Evolutionary conservation across 2,797 vertebrate species (phyloP), one percentile per base, ranked within the genome.

Genomic region (Ficedula albicollis): DNA sequence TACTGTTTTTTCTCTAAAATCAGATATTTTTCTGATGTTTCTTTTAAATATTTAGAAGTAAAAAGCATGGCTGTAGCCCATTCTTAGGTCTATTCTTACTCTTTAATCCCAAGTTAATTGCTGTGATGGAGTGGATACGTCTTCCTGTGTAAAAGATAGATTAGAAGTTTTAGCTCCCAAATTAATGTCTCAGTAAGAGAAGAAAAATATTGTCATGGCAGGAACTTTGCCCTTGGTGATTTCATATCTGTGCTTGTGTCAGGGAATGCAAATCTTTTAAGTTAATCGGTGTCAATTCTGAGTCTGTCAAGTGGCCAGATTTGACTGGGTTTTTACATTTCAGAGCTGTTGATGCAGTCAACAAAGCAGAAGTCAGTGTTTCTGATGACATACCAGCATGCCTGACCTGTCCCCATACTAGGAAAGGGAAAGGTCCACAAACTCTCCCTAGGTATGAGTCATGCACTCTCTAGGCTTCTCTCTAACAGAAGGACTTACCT

Each of bases 271-370:
- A 49, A 39, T 87, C 25, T 87, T 90, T 48, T 66, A 76, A 84
- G 49, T 90, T 7, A 2, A 38, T 85, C 59, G 18, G 15, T 91
- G 51, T 81, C 29, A 41, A 13, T 96, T 87, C 30, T 44, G 58
- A 89, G 60, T 83, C 64, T 72, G 11, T 44, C 2, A 27, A 68
- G 43, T 14, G 19, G n/a, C 21, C 72, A 66, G 62, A 67, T 85
- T 84, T 96, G 63, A 20, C 52, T 91, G 59, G 12, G 38, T 49
- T 95, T 90, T 93, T 91, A 29, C 32, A 49, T 80, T 22, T 92
- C 4, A 0, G 69, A 46, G 17, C 62, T 83, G 36, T 51, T 48
- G 30, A 38, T 86, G 59, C 32, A 81, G 34, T 59, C 62, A 75
- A 26, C 46, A 90, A 66, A 93, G 54, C 46, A 66, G 48, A 86